Evolutionary conservation across 2,888 invertebrate genomes (phyloP).

Genomic region (Mechanitis mazaeus): DNA sequence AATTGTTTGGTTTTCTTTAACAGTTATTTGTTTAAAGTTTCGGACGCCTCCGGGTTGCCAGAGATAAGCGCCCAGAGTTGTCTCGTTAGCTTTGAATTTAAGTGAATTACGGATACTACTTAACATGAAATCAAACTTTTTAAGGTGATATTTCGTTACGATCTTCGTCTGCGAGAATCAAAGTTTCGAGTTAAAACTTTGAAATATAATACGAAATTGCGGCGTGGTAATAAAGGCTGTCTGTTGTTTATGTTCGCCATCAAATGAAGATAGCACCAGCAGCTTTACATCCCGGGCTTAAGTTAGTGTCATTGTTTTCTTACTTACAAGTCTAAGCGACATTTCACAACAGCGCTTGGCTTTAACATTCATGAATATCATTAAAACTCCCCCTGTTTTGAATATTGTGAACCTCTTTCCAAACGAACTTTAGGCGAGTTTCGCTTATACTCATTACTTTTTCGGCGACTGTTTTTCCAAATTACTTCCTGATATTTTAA

Average conservation of each 20-base stretch:
- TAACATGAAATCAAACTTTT: slow-evolving; percentile 42
- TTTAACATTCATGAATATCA: slow-evolving; percentile 72
- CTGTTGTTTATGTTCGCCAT: slow-evolving; percentile 64
- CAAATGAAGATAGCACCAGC: slow-evolving; percentile 62
- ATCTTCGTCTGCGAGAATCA: slow-evolving; percentile 47
- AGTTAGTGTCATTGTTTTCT: slow-evolving; percentile 73
- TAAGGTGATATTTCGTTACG: slow-evolving; percentile 46
- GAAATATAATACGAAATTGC: slow-evolving; percentile 56
- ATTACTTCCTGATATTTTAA: slow-evolving; percentile 39
- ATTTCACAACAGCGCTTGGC: slow-evolving; percentile 63
- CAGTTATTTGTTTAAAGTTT: slow-evolving; percentile 59
- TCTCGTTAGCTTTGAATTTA: slow-evolving; percentile 52
- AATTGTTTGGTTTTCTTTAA: slow-evolving; percentile 56
- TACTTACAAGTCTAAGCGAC: slow-evolving; percentile 70
- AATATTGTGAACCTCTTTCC: slow-evolving; percentile 56
- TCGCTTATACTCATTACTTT: slow-evolving; percentile 61
- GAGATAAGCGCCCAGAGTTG: slow-evolving; percentile 46
- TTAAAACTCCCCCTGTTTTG: slow-evolving; percentile 66
- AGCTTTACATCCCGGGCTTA: slow-evolving; percentile 65
- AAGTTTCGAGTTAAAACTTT: slow-evolving; percentile 51
- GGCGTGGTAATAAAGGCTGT: slow-evolving; percentile 55
- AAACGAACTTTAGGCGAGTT: slow-evolving; percentile 54
- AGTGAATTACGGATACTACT: slow-evolving; percentile 49
- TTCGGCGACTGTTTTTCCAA: slow-evolving; percentile 45
- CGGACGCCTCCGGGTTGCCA: slow-evolving; percentile 44